Evolutionary conservation across 2,113 vertebrate genomes (phyloP).

Genomic region (Symphodus melops): DNA sequence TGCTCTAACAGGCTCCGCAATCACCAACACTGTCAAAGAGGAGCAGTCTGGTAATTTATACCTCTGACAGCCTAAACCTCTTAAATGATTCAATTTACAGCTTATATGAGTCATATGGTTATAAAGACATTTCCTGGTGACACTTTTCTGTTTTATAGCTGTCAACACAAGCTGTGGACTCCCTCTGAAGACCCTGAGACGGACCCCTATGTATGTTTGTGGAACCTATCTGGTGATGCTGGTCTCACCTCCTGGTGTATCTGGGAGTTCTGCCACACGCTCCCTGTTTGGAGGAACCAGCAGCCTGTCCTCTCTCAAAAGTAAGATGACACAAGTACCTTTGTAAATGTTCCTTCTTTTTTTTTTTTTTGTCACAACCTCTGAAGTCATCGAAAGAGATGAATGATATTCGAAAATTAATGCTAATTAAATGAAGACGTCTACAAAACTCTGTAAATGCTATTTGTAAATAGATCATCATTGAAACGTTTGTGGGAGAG

Average conservation of each 20-base stretch:
- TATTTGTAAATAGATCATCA: too few relatives aligned
- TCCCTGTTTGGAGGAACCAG: conserved; percentile 96
- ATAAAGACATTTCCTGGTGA: neutral
- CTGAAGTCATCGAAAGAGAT: neutral
- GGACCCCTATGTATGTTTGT: conserved; percentile 96
- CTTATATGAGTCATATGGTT: neutral
- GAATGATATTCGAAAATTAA: neutral
- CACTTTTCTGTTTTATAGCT: conserved; percentile 60
- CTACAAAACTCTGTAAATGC: neutral
- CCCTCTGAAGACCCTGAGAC: conserved; percentile 93
- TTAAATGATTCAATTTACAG: neutral
- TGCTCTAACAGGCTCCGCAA: conserved; percentile 95
- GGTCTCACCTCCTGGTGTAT: conserved; percentile 94
- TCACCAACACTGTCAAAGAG: conserved; percentile 97
- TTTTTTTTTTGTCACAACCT: too few relatives aligned
- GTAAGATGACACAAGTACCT: conserved; percentile 79
- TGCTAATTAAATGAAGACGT: neutral
- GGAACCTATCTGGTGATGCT: conserved; percentile 96
- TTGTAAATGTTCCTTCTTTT: neutral
- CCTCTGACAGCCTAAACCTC: neutral
- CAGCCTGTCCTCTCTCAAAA: conserved; percentile 96
- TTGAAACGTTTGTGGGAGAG: too few relatives aligned
- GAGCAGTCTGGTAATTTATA: conserved; percentile 91
- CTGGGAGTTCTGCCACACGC: conserved; percentile 96
- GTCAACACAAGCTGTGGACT: conserved; percentile 98